phyloP scores from a whole-genome alignment of 2,113 vertebrate genomes.

The Lontra canadensis region DNA sequence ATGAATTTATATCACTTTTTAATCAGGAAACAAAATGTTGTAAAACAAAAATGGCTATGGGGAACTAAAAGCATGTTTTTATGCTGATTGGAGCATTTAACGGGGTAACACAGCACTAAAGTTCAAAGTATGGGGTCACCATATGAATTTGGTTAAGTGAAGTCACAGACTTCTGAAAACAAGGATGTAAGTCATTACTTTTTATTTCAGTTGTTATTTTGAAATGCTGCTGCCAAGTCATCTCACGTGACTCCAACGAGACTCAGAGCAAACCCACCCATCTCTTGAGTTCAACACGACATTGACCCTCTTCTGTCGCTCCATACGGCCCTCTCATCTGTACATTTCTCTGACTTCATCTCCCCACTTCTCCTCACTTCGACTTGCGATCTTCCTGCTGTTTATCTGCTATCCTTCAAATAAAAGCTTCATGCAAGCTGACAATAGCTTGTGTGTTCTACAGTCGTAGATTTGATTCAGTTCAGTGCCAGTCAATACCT shows the following conservation, averaged over 20 bases:
- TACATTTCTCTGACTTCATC: background rate
- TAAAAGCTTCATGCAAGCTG: background rate
- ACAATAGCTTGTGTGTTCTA: background rate
- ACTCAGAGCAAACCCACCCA: background rate
- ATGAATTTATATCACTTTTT: background rate
- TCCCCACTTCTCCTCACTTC: background rate
- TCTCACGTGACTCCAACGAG: background rate
- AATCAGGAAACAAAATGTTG: background rate
- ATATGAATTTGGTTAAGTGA: constrained; percentile 24
- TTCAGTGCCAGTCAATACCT: background rate
- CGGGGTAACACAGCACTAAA: background rate
- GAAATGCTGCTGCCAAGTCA: constrained; percentile 2
- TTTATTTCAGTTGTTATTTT: background rate
- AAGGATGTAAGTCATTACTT: background rate
- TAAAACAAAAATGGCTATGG: background rate
- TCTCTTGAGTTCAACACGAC: background rate
- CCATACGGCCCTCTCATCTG: background rate
- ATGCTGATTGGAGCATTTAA: background rate
- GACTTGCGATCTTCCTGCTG: background rate
- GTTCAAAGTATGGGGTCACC: background rate
- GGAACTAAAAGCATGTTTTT: background rate
- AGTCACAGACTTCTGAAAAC: background rate
- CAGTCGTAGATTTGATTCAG: background rate
- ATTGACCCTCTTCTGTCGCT: background rate
- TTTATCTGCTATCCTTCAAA: background rate